These are phyloP conservation scores for Geodia barretti DNA, from an alignment of 37 sponge, comb jelly and placozoan genomes.

Conservation along the genomic window DNA sequence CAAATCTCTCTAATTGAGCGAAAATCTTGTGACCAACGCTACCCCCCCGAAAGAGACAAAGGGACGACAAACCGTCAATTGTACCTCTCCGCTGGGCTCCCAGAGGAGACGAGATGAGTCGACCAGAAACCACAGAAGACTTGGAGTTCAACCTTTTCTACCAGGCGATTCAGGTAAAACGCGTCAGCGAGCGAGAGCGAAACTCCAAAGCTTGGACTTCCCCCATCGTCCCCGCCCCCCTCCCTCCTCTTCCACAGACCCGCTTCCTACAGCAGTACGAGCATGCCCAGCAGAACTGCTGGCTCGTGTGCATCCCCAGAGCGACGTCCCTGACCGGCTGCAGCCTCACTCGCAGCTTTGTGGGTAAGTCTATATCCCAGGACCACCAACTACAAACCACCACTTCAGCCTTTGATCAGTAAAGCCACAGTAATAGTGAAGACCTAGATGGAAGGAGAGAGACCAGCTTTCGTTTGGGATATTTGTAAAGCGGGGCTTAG, in stretches of 20 bases:
- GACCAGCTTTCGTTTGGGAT: too few relatives aligned
- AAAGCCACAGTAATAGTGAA: too few relatives aligned
- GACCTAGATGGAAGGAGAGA: too few relatives aligned
- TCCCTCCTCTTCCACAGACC: constrained; percentile 5
- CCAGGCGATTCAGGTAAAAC: constrained; percentile 59
- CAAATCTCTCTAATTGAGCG: neutral
- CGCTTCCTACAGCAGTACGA: constrained; percentile 38
- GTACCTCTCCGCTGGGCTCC: too few relatives aligned
- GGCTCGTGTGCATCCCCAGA: constrained; percentile 54
- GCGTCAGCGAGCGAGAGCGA: neutral
- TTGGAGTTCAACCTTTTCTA: constrained; percentile 73
- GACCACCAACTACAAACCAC: neutral
- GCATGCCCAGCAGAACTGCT: constrained; percentile 47
- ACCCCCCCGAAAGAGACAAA: too few relatives aligned
- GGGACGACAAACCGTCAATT: neutral
- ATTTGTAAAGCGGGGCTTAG: too few relatives aligned
- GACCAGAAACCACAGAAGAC: constrained; percentile 20
- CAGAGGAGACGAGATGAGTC: neutral
- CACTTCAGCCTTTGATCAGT: too few relatives aligned
- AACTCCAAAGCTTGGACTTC: too few relatives aligned
- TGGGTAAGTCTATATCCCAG: constrained; percentile 11
- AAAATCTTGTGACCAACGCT: neutral
- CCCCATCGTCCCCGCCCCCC: too few relatives aligned
- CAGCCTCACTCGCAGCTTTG: constrained; percentile 28
- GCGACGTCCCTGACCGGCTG: constrained; percentile 34